Evolutionary conservation across 2,113 vertebrate genomes (phyloP).

Genomic region (Carassius auratus): DNA sequence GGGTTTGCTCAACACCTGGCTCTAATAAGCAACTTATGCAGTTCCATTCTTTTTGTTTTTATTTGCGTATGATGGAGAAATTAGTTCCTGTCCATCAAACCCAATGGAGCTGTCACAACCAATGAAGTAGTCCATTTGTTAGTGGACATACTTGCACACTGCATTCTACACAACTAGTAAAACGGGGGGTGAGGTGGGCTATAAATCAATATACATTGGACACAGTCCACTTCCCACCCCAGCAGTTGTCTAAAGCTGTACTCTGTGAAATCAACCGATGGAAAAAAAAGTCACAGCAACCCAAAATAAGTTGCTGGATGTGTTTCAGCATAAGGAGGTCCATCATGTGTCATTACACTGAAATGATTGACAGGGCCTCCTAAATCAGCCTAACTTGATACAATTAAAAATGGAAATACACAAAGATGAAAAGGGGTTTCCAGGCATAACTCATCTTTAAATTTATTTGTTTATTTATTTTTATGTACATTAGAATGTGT

Average conservation of each 20-base stretch:
- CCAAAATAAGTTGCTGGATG: conserved; percentile 31
- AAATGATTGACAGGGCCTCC: conserved; percentile 26
- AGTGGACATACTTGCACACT: conserved; percentile 67
- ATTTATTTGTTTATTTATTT: too few species aligned
- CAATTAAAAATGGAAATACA: not conserved
- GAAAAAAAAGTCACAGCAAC: conserved; percentile 16
- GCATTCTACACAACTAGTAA: conserved; percentile 63
- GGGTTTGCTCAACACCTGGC: conserved; percentile 70
- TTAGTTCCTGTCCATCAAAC: conserved; percentile 85
- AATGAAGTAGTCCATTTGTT: conserved; percentile 79
- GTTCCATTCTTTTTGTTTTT: conserved; percentile 66
- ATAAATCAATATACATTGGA: conserved; percentile 73
- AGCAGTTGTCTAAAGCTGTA: conserved; percentile 36
- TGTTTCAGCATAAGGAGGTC: conserved; percentile 19
- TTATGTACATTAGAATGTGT: too few species aligned
- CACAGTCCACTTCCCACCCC: conserved; percentile 70
- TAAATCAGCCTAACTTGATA: not conserved
- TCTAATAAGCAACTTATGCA: conserved; percentile 66
- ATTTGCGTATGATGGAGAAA: conserved; percentile 78
- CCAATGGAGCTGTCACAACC: conserved; percentile 83
- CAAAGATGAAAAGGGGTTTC: not conserved
- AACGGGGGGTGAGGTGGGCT: conserved; percentile 54
- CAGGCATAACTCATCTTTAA: not conserved
- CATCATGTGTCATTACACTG: conserved; percentile 9
- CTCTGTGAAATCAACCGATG: conserved; percentile 46